phyloP scores from a whole-genome alignment of 2,888 invertebrate species.

The Oscheius sp. region DNA sequence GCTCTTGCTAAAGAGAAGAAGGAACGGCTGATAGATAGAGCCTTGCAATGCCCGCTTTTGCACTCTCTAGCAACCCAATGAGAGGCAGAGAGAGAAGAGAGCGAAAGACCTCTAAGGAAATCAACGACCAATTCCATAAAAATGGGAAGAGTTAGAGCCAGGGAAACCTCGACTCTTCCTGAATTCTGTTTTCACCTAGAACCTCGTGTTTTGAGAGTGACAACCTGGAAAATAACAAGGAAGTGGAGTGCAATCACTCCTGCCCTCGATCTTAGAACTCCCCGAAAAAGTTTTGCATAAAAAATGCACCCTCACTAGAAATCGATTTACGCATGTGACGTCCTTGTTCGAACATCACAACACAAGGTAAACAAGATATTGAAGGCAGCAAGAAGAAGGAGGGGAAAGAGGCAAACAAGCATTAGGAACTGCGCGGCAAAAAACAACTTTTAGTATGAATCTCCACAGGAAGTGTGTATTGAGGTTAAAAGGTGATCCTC shows the following conservation, averaged over 20 bases:
- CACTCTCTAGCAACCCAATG: too few relatives aligned
- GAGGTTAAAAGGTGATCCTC: neutral
- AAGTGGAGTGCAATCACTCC: too few relatives aligned
- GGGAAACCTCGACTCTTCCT: too few relatives aligned
- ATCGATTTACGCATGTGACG: conserved; percentile 14
- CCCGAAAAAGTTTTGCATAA: neutral
- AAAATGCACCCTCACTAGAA: too few relatives aligned
- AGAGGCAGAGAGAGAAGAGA: too few relatives aligned
- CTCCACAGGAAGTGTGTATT: neutral
- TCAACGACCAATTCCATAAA: neutral
- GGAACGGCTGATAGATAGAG: conserved; percentile 1
- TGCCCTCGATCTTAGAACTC: too few relatives aligned
- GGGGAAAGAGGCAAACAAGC: neutral
- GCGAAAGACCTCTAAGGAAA: too few relatives aligned
- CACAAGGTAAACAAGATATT: conserved; percentile 19
- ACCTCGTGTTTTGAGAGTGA: too few relatives aligned
- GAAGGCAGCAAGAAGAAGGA: neutral
- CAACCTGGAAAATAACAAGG: too few relatives aligned
- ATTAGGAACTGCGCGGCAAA: neutral
- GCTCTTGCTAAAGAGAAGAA: too few relatives aligned
- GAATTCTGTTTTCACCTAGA: too few relatives aligned
- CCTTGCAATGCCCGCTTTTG: neutral
- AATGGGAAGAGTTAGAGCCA: neutral
- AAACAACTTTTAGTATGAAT: conserved; percentile 2
- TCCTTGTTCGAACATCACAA: conserved; percentile 2